Percentiles rank a stretch among this genome's conserved stretches.
Evolutionary conservation across 2,113 vertebrate species (phyloP).

Genomic region (Chascanopsetta lugubris): DNA sequence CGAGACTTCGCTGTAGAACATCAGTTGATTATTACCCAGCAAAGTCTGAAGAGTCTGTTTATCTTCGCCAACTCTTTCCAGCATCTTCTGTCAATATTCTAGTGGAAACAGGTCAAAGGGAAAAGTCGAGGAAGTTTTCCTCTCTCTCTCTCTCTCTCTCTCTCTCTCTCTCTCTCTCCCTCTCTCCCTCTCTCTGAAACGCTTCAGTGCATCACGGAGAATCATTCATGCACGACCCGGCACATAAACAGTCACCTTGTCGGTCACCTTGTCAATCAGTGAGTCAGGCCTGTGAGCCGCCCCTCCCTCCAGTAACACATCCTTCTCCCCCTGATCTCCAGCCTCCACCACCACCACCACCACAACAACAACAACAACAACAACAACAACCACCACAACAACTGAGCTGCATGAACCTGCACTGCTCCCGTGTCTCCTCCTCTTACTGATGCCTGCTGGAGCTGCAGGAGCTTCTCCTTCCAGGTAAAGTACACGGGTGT

Average conservation of each 20-base stretch:
- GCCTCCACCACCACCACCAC: no score
- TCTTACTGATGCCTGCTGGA: constrained; percentile 40
- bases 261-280: constrained; percentile 64
- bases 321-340: not conserved
- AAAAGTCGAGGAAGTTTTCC: constrained; percentile 32
- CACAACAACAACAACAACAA: no score
- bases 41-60: not conserved
- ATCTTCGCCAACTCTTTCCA: not conserved
- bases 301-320: constrained; percentile 14
- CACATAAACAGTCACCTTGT: constrained; percentile 63
- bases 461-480: no score
- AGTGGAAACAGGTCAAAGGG: constrained; percentile 47
- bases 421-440: constrained; percentile 43
- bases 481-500: no score
- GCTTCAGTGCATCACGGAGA: constrained; percentile 37
- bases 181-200: constrained; percentile 31
- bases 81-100: constrained; percentile 27
- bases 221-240: constrained; percentile 43
- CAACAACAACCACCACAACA: not conserved
- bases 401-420: constrained; percentile 23
- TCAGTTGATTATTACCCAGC: not conserved
- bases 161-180: not conserved
- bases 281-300: constrained; percentile 19
- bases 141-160: no score
- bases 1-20: no score